Conservation (phyloP, 2,113 vertebrate genomes). For the Gambusia holbrooki region DNA sequence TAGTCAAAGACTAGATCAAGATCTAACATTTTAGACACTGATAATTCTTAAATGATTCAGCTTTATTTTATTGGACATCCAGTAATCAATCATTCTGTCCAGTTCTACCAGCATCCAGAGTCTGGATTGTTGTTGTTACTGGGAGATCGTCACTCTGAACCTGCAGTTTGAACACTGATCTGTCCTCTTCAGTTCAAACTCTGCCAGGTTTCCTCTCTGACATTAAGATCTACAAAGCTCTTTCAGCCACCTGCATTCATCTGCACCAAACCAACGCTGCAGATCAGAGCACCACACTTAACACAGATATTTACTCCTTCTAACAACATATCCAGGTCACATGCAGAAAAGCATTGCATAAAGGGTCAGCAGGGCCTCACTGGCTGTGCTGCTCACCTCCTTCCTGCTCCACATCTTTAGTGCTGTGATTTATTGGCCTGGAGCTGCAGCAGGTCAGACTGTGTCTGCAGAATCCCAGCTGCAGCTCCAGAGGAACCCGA, state of each 20-base stretch:
- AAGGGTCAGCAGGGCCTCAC: constrained; percentile 45
- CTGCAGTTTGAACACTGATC: constrained; percentile 50
- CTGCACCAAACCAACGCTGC: constrained; percentile 33
- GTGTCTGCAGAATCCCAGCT: too few species aligned
- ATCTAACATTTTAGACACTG: too few species aligned
- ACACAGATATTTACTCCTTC: constrained; percentile 1
- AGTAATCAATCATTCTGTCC: too few species aligned
- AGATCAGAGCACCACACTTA: background rate
- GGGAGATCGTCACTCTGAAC: background rate
- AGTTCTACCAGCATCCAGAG: too few species aligned
- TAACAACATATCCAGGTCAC: constrained; percentile 1
- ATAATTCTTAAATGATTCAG: too few species aligned
- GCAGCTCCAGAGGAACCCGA: constrained; percentile 5
- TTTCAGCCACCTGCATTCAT: constrained; percentile 11
- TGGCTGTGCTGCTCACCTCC: constrained; percentile 41
- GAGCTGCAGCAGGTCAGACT: constrained; percentile 1
- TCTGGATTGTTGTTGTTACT: too few species aligned
- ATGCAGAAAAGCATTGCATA: background rate
- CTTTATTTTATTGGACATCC: too few species aligned
- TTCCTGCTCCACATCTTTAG: constrained; percentile 29
- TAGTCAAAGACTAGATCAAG: too few species aligned
- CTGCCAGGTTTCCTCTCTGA: constrained; percentile 39
- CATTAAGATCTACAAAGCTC: constrained; percentile 28
- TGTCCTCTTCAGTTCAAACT: constrained; percentile 21
- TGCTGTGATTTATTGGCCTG: constrained; percentile 48